Conservation (phyloP, 2,797 vertebrate species). For the Lagocephalus sceleratus region DNA sequence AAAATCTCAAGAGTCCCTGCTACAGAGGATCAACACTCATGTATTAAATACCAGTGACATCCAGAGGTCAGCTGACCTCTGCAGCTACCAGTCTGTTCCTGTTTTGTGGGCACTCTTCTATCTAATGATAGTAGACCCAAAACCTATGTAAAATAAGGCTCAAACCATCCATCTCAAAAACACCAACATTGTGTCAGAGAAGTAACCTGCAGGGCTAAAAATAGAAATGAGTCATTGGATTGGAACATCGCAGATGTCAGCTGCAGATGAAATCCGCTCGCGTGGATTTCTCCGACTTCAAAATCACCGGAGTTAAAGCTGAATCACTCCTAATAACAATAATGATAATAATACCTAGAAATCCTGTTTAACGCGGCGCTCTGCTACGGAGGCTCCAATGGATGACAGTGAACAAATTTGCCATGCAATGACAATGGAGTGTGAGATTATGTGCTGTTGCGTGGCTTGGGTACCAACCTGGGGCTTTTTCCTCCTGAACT, state of each 20-base stretch:
- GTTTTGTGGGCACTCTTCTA: constrained; percentile 6
- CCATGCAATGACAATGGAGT: too few species aligned
- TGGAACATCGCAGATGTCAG: constrained; percentile 6
- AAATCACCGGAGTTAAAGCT: constrained; percentile 10
- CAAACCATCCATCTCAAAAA: constrained; percentile 3
- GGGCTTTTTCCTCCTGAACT: constrained; percentile 88
- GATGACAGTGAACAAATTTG: too few species aligned
- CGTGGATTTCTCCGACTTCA: constrained; percentile 14
- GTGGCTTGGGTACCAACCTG: constrained; percentile 72
- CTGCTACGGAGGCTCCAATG: too few species aligned
- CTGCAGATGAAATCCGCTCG: constrained; percentile 11
- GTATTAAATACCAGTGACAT: constrained; percentile 69
- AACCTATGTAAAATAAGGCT: not conserved
- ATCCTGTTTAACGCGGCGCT: too few species aligned
- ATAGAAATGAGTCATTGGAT: constrained; percentile 13
- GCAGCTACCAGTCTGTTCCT: constrained; percentile 17
- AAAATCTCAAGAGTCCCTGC: constrained; percentile 72
- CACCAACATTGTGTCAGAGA: constrained; percentile 1
- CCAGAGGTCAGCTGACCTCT: constrained; percentile 53
- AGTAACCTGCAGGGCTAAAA: constrained; percentile 7
- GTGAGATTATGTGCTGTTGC: constrained; percentile 3
- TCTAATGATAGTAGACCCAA: too few species aligned
- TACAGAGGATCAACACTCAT: constrained; percentile 64
- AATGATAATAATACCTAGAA: too few species aligned
- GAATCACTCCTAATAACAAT: not conserved